These are phyloP conservation scores for Mycteria americana DNA, from an alignment of 2,797 vertebrate species.

Conservation along the genomic window DNA sequence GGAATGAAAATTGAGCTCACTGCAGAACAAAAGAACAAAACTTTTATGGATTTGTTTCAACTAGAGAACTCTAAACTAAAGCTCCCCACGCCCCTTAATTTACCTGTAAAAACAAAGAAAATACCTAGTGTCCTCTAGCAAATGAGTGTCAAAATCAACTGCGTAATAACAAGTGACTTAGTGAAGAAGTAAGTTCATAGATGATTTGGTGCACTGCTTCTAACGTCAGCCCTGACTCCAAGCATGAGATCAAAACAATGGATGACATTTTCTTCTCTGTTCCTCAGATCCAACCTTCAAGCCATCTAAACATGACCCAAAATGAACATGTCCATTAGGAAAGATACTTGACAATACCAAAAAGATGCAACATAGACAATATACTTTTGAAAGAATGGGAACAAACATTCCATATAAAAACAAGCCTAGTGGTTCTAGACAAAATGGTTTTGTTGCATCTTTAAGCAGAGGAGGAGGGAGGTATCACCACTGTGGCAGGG, in stretches of 20 bases:
- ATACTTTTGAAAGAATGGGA: neutral
- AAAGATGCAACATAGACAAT: neutral
- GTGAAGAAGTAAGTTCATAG: neutral
- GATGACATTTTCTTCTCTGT: neutral
- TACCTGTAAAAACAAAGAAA: neutral
- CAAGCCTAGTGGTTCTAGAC: neutral
- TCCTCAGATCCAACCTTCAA: neutral
- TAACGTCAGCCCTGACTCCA: neutral
- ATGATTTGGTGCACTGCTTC: neutral
- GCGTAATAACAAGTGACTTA: neutral
- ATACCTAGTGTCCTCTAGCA: neutral
- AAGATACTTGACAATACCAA: neutral
- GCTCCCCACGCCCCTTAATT: accelerated
- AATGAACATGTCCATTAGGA: neutral
- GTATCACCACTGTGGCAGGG: neutral
- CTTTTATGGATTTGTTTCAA: neutral
- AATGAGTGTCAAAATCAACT: neutral
- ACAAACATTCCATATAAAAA: neutral
- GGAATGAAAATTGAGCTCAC: neutral
- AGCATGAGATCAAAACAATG: neutral
- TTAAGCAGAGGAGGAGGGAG: neutral
- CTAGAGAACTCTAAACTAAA: neutral
- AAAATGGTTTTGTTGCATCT: neutral
- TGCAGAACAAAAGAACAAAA: neutral
- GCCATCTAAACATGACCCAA: neutral